phyloP scores from a whole-genome alignment of 2,888 invertebrate genomes.

The Lasioglossum calceatum region DNA sequence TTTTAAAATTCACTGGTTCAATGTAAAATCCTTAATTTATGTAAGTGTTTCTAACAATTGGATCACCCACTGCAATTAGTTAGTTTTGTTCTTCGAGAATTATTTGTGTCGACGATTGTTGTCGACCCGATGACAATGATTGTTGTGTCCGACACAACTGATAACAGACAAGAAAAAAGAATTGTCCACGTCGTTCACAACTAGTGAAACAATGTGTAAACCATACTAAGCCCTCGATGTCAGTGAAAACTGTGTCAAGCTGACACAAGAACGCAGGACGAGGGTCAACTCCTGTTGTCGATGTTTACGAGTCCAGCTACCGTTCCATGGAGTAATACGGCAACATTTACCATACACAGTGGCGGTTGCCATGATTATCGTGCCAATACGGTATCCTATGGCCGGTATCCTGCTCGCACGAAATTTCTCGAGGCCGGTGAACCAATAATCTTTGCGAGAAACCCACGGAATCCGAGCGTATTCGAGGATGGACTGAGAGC shows the following conservation, averaged over 20 bases:
- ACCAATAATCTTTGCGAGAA: constrained; percentile 39
- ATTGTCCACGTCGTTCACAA: too few species aligned
- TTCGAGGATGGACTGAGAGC: constrained; percentile 19
- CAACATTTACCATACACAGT: constrained; percentile 38
- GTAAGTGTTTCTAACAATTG: background rate
- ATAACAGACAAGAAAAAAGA: too few species aligned
- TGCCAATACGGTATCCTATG: background rate
- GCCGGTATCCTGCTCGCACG: background rate
- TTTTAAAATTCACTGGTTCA: background rate
- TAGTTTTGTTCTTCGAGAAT: too few species aligned
- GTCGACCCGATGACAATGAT: too few species aligned
- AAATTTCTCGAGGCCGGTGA: constrained; percentile 38
- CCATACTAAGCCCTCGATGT: too few species aligned
- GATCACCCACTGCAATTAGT: background rate
- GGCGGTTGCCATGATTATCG: constrained; percentile 32
- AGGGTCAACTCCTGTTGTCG: constrained; percentile 9
- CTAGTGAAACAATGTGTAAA: too few species aligned
- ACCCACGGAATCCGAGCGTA: background rate
- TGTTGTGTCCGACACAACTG: too few species aligned
- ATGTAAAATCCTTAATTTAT: background rate
- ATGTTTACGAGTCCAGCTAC: constrained; percentile 16
- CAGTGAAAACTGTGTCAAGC: too few species aligned
- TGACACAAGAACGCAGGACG: too few species aligned
- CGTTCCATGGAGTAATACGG: background rate
- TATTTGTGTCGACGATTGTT: too few species aligned